These are phyloP conservation scores for Lasioglossum villosulum DNA, from an alignment of 2,888 invertebrate genomes.

Conservation along the genomic window DNA sequence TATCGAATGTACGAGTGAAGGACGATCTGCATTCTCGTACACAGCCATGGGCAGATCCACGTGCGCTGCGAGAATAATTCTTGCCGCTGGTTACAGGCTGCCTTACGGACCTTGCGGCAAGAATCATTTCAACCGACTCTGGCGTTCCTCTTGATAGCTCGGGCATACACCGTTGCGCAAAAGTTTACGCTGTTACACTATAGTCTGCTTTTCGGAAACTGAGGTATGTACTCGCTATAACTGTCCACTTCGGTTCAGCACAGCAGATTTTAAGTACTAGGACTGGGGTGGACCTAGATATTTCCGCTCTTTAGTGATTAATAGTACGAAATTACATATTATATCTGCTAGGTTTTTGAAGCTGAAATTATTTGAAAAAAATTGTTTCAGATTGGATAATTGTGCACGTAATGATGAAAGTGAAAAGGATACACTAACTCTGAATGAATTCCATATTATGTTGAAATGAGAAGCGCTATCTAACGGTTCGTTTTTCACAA, in stretches of 20 bases:
- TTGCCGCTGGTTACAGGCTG: neutral
- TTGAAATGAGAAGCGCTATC: too few species aligned
- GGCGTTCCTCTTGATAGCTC: neutral
- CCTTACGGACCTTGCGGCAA: neutral
- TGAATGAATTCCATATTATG: too few species aligned
- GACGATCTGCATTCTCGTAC: constrained; percentile 18
- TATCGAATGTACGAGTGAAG: constrained; percentile 52
- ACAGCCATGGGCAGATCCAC: neutral
- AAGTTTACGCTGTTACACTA: neutral
- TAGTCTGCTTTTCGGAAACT: neutral
- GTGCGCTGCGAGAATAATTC: constrained; percentile 4
- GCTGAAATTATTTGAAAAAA: too few species aligned
- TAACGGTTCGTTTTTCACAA: too few species aligned
- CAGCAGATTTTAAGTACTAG: neutral
- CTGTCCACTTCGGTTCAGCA: neutral
- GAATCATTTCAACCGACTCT: neutral
- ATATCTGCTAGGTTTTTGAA: too few species aligned
- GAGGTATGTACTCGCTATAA: neutral
- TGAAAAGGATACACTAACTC: too few species aligned
- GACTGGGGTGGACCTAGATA: neutral
- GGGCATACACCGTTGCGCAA: neutral
- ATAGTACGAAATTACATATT: too few species aligned
- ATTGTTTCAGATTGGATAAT: too few species aligned
- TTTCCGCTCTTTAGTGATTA: too few species aligned
- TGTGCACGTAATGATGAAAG: too few species aligned